Percentiles rank a stretch among this genome's conserved stretches.
phyloP scores from a whole-genome alignment of 37 sponge, comb jelly and placozoan genomes.

The Ephydatia muelleri region DNA sequence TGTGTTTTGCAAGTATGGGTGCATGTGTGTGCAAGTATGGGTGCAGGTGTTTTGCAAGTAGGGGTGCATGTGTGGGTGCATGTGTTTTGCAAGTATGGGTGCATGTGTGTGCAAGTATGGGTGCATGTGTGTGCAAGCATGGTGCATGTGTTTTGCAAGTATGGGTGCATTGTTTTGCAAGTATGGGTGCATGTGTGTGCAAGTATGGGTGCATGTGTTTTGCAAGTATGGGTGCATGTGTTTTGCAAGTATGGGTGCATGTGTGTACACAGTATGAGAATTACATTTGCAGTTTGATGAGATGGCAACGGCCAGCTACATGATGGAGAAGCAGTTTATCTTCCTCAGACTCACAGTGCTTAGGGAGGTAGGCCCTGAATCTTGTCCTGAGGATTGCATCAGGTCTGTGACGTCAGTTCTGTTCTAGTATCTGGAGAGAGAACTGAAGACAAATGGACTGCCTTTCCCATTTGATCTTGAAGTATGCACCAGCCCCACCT shows the following conservation, averaged over 20 bases:
- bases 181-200: too few relatives aligned
- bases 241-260: background rate
- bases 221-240: background rate
- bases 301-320: constrained; percentile 38
- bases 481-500: constrained; percentile 2
- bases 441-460: constrained; percentile 79
- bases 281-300: constrained; percentile 60
- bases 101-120: too few relatives aligned
- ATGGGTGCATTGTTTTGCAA: background rate
- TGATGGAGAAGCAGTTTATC: constrained; percentile 89
- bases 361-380: constrained; percentile 69
- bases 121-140: too few relatives aligned
- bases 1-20: too few relatives aligned
- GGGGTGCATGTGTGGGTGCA: too few relatives aligned
- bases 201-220: too few relatives aligned
- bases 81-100: too few relatives aligned
- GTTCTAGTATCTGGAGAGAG: constrained; percentile 88
- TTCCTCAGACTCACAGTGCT: constrained; percentile 89
- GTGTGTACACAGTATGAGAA: background rate
- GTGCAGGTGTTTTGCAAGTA: background rate
- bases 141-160: background rate
- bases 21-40: too few relatives aligned
- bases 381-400: too few relatives aligned
- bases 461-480: constrained; percentile 89
- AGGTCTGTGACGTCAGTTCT: background rate